Percentiles rank a stretch among this genome's conserved stretches.
Evolutionary conservation across 1,140 invertebrate genomes (phyloP).

Genomic region (Heliconius eleuchia): DNA sequence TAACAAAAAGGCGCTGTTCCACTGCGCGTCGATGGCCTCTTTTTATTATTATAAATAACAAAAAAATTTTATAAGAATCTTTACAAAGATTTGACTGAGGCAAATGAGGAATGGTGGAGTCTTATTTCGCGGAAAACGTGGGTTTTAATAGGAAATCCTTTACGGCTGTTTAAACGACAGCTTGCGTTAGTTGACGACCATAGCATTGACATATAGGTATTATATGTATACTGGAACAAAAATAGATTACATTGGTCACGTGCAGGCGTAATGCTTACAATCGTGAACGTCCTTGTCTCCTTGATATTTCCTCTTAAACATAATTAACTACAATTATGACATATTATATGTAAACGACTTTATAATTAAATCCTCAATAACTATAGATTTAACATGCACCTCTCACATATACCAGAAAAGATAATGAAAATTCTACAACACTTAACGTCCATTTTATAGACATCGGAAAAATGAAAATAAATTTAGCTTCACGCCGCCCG

Average conservation of each 20-base stretch:
- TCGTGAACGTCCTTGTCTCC: background rate
- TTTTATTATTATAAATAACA: no score
- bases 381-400: background rate
- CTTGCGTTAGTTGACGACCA: background rate
- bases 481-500: no score
- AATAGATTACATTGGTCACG: conserved; percentile 1
- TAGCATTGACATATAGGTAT: background rate
- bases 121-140: no score
- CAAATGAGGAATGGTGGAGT: no score
- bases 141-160: no score
- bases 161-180: no score
- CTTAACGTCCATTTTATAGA: background rate
- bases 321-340: conserved; percentile 1
- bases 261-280: background rate
- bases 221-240: background rate
- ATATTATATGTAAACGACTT: background rate
- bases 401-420: background rate
- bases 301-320: background rate
- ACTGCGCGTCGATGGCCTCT: no score
- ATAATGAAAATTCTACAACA: no score
- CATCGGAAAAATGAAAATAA: background rate
- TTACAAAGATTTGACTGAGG: no score
- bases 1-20: no score
- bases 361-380: background rate
- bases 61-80: no score